Conservation (phyloP, 2,888 invertebrate genomes). For the Nemotelus nigrinus region DNA sequence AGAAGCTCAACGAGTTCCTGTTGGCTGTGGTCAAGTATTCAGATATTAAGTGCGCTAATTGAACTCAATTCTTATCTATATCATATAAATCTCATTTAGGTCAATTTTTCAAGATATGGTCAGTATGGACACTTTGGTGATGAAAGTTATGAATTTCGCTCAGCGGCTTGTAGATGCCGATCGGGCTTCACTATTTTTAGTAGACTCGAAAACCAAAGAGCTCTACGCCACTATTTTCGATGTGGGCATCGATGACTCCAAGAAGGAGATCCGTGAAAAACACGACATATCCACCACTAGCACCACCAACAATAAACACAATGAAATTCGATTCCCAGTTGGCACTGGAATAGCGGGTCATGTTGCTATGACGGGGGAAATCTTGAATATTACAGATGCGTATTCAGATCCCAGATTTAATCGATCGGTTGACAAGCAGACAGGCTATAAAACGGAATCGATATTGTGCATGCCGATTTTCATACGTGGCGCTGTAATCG, state of each 20-base stretch:
- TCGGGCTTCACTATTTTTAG: conserved; percentile 82
- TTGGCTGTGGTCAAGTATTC: conserved; percentile 81
- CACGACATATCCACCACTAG: conserved; percentile 49
- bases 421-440: conserved; percentile 74
- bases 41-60: conserved; percentile 34
- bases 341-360: conserved; percentile 84
- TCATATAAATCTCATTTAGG: conserved; percentile 64
- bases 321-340: conserved; percentile 76
- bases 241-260: conserved; percentile 66
- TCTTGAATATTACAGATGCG: conserved; percentile 84
- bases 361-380: conserved; percentile 81
- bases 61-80: not conserved
- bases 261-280: conserved; percentile 47
- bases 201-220: conserved; percentile 78
- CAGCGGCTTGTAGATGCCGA: conserved; percentile 85
- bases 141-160: conserved; percentile 85
- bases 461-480: conserved; percentile 90
- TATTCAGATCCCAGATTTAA: conserved; percentile 83
- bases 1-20: conserved; percentile 79
- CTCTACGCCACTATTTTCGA: conserved; percentile 87
- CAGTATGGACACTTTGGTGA: conserved; percentile 82
- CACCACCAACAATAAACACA: conserved; percentile 56
- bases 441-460: conserved; percentile 76
- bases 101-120: conserved; percentile 90
- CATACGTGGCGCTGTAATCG: conserved; percentile 80